A percentile compares a stretch with the other conserved stretches of the same genome.
Conservation (phyloP, 2,888 invertebrate genomes). For the Caenorhabditis afra region DNA sequence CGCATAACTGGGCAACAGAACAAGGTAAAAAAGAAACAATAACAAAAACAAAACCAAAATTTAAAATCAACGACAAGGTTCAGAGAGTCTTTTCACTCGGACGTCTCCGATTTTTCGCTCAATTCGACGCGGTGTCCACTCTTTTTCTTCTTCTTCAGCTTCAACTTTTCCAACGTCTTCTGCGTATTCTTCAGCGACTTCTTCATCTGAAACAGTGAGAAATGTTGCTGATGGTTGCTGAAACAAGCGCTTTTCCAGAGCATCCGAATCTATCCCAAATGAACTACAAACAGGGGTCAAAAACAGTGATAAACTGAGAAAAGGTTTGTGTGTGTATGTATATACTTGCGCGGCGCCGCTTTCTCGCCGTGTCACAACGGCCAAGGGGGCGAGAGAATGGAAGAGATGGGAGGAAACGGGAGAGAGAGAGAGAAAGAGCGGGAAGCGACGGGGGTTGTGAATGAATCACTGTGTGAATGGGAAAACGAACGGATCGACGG, state of each 20-base stretch:
- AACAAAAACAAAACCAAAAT: slow-evolving; percentile 2
- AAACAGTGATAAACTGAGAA: too few relatives aligned
- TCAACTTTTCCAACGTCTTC: slow-evolving; percentile 32
- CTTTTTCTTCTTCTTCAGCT: slow-evolving; percentile 21
- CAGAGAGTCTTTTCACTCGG: not conserved
- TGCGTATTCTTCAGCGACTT: slow-evolving; percentile 41
- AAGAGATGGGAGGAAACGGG: too few relatives aligned
- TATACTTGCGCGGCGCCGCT: too few relatives aligned
- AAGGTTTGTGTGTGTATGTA: too few relatives aligned
- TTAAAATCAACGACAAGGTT: not conserved
- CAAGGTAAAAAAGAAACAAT: not conserved
- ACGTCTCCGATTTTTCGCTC: not conserved
- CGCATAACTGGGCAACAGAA: slow-evolving; percentile 2
- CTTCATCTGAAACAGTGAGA: slow-evolving; percentile 34
- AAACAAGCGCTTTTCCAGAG: not conserved
- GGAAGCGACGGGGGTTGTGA: too few relatives aligned
- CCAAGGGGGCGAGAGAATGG: too few relatives aligned
- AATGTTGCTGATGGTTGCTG: not conserved
- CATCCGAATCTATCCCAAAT: not conserved
- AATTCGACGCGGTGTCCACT: not conserved
- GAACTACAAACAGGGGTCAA: too few relatives aligned
- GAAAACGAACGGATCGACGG: too few relatives aligned
- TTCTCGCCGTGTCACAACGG: too few relatives aligned
- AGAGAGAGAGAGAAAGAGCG: too few relatives aligned
- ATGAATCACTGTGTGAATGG: too few relatives aligned